phyloP scores from a whole-genome alignment of 2,113 vertebrate genomes.

The Struthidea cinerea region DNA sequence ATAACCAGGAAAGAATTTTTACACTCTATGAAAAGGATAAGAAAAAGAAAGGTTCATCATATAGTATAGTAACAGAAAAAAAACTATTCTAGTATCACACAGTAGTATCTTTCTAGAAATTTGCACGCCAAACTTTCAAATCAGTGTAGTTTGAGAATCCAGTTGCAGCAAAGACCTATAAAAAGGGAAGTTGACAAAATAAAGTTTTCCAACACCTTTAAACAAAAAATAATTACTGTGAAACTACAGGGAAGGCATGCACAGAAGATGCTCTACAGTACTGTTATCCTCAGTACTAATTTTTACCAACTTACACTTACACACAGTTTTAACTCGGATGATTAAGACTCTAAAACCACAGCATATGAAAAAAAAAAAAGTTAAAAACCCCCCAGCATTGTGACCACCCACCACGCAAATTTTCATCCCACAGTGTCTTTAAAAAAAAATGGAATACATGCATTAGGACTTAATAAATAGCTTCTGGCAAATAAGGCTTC shows the following conservation, averaged over 20 bases:
- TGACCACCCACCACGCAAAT: background rate
- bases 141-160: background rate
- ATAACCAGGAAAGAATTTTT: background rate
- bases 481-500: slow-evolving; percentile 7
- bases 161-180: background rate
- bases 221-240: background rate
- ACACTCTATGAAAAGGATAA: background rate
- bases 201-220: background rate
- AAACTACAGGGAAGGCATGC: background rate
- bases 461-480: slow-evolving; percentile 3
- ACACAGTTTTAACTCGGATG: background rate
- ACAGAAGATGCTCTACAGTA: background rate
- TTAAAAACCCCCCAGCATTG: no score
- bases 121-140: background rate
- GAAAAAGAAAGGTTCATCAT: background rate
- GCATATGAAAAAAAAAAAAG: background rate
- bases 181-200: background rate
- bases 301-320: background rate
- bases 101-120: background rate
- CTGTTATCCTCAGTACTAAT: background rate
- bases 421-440: background rate
- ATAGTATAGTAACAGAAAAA: background rate
- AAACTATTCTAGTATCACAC: background rate
- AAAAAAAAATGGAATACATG: background rate
- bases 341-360: slow-evolving; percentile 13